A percentile compares a stretch with the other conserved stretches of the same genome.
These are phyloP conservation scores for Hipparchia semele DNA, from an alignment of 2,888 invertebrate species.

Conservation along the genomic window DNA sequence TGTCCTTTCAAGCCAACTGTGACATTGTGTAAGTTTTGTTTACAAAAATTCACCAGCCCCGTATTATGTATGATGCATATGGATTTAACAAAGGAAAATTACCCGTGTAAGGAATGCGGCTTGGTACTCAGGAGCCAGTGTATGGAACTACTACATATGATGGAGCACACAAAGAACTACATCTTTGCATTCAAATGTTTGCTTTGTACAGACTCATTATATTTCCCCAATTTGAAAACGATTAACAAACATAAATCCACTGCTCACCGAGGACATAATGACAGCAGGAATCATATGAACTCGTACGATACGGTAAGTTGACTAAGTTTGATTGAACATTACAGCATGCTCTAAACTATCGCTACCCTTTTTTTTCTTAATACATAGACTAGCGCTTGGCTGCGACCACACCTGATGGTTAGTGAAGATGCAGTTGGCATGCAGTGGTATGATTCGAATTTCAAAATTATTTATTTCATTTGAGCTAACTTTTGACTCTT, in stretches of 20 bases:
- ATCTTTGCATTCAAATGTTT: conserved; percentile 48
- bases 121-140: conserved; percentile 42
- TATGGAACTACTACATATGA: conserved; percentile 50
- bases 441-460: no score
- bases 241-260: not conserved
- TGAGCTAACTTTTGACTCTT: no score
- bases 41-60: conserved; percentile 43
- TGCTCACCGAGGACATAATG: not conserved
- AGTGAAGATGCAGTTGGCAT: no score
- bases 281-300: not conserved
- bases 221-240: conserved; percentile 24
- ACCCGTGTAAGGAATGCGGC: conserved; percentile 48
- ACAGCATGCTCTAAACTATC: not conserved
- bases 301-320: conserved; percentile 18
- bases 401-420: no score
- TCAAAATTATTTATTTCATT: no score
- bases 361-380: no score
- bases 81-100: fast-evolving
- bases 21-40: conserved; percentile 45
- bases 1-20: conserved; percentile 39
- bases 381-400: no score
- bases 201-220: conserved; percentile 40
- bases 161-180: conserved; percentile 49
- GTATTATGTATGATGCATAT: conserved; percentile 38
- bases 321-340: not conserved